Conservation (phyloP, 2,113 vertebrate genomes). For the Pan paniscus region DNA sequence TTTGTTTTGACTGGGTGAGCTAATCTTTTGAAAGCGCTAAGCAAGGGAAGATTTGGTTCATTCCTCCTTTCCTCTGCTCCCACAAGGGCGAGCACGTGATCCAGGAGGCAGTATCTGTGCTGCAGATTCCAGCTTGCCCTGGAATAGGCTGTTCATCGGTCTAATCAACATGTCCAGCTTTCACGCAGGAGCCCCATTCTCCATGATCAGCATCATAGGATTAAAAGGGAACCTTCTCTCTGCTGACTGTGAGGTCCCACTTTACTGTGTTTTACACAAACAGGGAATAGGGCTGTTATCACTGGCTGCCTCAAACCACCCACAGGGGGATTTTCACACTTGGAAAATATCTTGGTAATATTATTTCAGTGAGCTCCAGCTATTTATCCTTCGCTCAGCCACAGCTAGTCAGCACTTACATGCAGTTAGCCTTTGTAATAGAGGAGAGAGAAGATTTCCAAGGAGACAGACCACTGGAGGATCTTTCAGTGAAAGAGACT, state of each 20-base stretch:
- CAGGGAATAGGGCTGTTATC: neutral
- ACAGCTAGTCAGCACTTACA: neutral
- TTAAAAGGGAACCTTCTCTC: neutral
- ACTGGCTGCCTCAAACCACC: neutral
- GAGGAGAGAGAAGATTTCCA: neutral
- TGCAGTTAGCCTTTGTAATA: too few species aligned
- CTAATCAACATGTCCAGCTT: neutral
- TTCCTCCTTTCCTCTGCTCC: neutral
- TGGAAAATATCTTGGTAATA: neutral
- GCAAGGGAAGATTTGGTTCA: neutral
- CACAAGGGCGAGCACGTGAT: too few species aligned
- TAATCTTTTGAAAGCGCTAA: neutral
- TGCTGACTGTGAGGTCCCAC: neutral
- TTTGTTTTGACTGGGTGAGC: neutral
- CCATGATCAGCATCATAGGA: neutral
- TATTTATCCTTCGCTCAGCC: neutral
- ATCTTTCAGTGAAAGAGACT: neutral
- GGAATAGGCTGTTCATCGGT: rapidly evolving
- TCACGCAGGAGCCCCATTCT: neutral
- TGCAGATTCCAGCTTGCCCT: neutral
- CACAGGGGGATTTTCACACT: neutral
- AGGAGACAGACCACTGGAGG: neutral
- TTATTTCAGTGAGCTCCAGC: neutral
- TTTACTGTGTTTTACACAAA: neutral
- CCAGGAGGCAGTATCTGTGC: too few species aligned